phyloP scores from a whole-genome alignment of 2,113 vertebrate species.

The Dasypus novemcinctus region DNA sequence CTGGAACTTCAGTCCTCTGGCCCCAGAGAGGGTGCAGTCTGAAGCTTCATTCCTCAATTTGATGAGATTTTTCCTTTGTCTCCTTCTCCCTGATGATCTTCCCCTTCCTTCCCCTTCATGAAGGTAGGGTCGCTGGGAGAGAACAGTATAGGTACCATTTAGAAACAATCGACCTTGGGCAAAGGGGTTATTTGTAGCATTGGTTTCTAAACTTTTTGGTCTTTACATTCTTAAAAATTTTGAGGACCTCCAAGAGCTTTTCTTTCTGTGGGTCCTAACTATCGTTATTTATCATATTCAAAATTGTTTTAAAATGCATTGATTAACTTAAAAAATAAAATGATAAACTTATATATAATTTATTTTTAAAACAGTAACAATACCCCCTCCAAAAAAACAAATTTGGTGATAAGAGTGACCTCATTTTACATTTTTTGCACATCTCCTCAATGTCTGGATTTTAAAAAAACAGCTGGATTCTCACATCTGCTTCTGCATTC shows the following conservation, averaged over 20 bases:
- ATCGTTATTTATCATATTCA: not conserved
- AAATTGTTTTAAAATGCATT: not conserved
- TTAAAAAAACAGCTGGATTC: slow-evolving; percentile 1
- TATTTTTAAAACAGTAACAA: not conserved
- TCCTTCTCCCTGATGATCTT: not conserved
- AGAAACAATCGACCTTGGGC: not conserved
- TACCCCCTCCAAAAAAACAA: not conserved
- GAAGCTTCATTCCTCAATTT: not conserved
- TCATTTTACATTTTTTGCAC: not conserved
- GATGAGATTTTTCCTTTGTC: not conserved
- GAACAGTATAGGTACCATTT: not conserved
- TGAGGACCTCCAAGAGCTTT: not conserved
- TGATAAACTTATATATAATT: not conserved
- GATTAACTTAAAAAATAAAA: slow-evolving; percentile 22
- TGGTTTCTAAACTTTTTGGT: not conserved
- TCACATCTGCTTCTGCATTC: no score
- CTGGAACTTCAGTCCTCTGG: not conserved
- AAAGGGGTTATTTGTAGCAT: not conserved
- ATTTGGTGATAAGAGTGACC: not conserved
- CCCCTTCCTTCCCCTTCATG: not conserved
- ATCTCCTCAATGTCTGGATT: not conserved
- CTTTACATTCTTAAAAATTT: not conserved
- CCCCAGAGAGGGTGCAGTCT: no score
- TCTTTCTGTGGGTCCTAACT: not conserved
- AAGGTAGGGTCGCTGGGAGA: not conserved